Base-by-base conservation (phyloP, 2,113 vertebrate species). In the Gymnogyps californianus region DNA sequence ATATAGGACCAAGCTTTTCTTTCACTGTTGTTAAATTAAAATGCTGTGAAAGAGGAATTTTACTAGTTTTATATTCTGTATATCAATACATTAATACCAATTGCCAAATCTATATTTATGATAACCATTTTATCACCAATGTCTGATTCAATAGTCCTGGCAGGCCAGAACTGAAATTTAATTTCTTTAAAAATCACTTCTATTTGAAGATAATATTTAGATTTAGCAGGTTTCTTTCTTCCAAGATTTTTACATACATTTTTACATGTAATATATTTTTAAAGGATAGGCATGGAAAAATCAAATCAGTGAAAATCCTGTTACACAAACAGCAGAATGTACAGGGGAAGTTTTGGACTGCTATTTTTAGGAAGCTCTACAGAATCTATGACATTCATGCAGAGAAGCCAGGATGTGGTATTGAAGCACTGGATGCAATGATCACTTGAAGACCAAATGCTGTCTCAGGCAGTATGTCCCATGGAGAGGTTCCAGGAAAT, bases 351-450 rank as follows among this genome's bases (percentile, higher is more conserved):
- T 80, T 85, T 74, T 77, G 58, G 31, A 58, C 78, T 70, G 49
- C 74, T 93, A 54, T 93, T 93, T 96, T 93, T 86, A 95, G 89
- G 74, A 91, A 82, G 72, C 57, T 54, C 5, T 66, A 40, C 65
- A 79, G 71, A 72, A 82, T 47, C 74, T 76, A 25, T 72, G 87
- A 83, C 70, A 82, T 85, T 89, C 64, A 52, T 0, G 1, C 26
- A 86, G 49, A 69, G 71, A 72, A 91, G 69, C 62, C 70, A 87
- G 70, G 82, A 95, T 93, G 86, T 89, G 69, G 76, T 89, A 92
- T 78, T 84, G 86, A 89, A 92, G 69, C 70, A 59, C 20, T 89
- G 40, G 52, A 83, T 44, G 49, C 66, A 95, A 24, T 69, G 79
- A 90, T 70, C 87, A 84, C 83, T 82, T 59, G 57, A 94, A 95